phyloP scores from a whole-genome alignment of 2,797 vertebrate genomes.

The Eulemur mongoz region DNA sequence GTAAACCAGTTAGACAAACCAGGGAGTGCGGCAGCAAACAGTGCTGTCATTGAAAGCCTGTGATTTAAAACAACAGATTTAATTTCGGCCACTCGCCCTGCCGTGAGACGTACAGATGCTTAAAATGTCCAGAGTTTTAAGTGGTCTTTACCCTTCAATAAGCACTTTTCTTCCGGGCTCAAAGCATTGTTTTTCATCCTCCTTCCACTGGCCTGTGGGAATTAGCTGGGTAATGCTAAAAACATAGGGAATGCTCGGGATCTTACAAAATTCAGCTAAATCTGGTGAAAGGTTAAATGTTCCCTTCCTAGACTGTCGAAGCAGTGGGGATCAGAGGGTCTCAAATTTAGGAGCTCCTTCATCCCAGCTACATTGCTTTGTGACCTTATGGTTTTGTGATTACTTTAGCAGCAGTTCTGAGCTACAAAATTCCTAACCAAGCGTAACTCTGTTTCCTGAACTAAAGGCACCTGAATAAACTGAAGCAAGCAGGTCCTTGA shows the following conservation, averaged over 20 bases:
- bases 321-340: neutral
- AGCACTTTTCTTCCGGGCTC: neutral
- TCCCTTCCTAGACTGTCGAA: neutral
- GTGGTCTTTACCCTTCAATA: neutral
- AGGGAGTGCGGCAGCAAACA: neutral
- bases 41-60: neutral
- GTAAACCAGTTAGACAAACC: neutral
- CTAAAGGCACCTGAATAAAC: constrained; percentile 71
- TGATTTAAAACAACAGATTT: constrained; percentile 41
- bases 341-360: neutral
- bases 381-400: constrained; percentile 46
- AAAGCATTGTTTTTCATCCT: neutral
- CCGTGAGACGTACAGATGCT: neutral
- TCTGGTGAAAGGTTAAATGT: neutral
- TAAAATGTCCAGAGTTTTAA: neutral
- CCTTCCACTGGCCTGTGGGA: neutral
- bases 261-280: constrained; percentile 1
- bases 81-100: neutral
- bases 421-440: constrained; percentile 37
- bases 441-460: constrained; percentile 60
- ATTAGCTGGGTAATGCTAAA: constrained; percentile 16
- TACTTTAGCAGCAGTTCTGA: constrained; percentile 65
- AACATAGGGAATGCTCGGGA: neutral
- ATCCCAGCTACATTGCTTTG: neutral
- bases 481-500: constrained; percentile 45